Base-by-base conservation (phyloP, 37 sponge, comb jelly and placozoan species). In the Petrosia ficiformis region DNA sequence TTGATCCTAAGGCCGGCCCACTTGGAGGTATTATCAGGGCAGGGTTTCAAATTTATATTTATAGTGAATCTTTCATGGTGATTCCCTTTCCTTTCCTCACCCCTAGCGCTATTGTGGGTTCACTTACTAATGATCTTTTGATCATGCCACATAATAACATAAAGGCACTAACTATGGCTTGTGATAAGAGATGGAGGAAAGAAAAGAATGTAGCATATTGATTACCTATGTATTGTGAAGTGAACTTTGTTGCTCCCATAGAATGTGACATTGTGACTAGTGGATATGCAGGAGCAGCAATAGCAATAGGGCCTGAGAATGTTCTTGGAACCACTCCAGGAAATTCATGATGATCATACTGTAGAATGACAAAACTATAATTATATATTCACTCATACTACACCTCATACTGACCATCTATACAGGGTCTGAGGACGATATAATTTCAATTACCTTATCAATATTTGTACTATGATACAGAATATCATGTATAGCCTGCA, bases 401-500 rank as follows among this genome's bases (percentile, higher is more conserved):
- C 44, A 63, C 1, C n/a, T n/a, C n/a, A n/a, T n/a, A n/a, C n/a
- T n/a, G n/a, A n/a, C n/a, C n/a, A n/a, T n/a, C n/a, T 32, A 22
- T 21, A 36, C 19, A 39, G 2, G 57, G 37, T 1, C 11, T 25
- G 21, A 36, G 44, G 71, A n/a, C n/a, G n/a, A n/a, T n/a, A n/a
- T n/a, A n/a, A n/a, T n/a, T n/a, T n/a, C n/a, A n/a, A 68, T 42
- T 41, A 94, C 95, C 69, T 93, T 75, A 42, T 80, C 71, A 5
- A 98, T 52, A 54, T 98, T 58, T 22, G 69, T 70, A 19, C 84
- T 61, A 48, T 95, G 92, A 80, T 90, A 95, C 36, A 98, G 89
- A 38, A 98, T 35, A 68, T 98, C 99, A 42, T 98, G 99, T 16
- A 81, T 80, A 4, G 99, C 99, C 78, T 98, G 99, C 22, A 90